phyloP scores from a whole-genome alignment of 2,113 vertebrate species.

The Dipodomys merriami region DNA sequence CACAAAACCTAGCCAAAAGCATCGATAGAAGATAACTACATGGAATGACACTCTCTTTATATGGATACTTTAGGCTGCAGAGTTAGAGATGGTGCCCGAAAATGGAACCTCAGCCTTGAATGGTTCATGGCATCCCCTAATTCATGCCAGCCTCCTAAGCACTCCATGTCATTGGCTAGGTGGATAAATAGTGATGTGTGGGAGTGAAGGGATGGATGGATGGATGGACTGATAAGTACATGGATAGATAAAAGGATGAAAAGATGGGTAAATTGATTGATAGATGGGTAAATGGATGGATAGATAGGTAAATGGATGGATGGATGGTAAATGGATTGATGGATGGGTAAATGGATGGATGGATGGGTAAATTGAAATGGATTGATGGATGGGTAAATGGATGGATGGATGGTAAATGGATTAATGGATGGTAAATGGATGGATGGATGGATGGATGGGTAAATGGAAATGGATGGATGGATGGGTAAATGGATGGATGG shows the following conservation, averaged over 20 bases:
- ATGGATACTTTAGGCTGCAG: not conserved
- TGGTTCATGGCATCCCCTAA: too few species aligned
- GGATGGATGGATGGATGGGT: too few species aligned
- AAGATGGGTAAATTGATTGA: too few species aligned
- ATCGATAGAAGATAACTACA: not conserved
- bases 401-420: not conserved
- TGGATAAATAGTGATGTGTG: too few species aligned
- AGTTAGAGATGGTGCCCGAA: not conserved
- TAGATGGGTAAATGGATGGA: not conserved
- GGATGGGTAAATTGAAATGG: too few species aligned
- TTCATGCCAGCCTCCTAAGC: not conserved
- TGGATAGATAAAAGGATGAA: too few species aligned
- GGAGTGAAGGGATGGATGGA: not conserved
- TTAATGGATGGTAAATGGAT: too few species aligned
- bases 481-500: not conserved
- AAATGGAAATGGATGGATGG: too few species aligned
- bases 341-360: not conserved
- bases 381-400: too few species aligned
- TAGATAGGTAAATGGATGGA: too few species aligned
- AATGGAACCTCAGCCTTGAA: not conserved
- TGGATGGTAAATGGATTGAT: too few species aligned
- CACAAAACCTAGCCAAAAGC: not conserved
- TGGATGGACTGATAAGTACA: not conserved
- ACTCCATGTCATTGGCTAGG: not conserved
- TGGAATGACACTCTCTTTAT: not conserved